Evolutionary conservation across 2,888 invertebrate species (phyloP).

Genomic region (Stomorhina lunata): DNA sequence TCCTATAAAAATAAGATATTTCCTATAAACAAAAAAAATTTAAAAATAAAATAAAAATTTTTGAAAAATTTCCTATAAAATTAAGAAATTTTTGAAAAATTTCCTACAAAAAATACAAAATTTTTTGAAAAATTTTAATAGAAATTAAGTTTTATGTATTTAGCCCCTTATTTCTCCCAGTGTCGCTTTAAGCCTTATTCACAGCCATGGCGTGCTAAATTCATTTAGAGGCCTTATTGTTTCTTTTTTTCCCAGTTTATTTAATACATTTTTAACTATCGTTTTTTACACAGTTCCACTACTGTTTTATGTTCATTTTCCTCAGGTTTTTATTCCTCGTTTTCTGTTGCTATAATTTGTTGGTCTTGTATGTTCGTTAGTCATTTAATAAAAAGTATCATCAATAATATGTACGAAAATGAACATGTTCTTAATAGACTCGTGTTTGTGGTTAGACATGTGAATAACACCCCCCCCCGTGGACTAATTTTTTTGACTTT

Average conservation of each 20-base stretch:
- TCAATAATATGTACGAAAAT: slow-evolving; percentile 63
- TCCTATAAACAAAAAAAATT: too few relatives aligned
- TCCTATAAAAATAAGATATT: too few relatives aligned
- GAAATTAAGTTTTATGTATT: too few relatives aligned
- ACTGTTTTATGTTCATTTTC: slow-evolving; percentile 40
- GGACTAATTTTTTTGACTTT: background rate
- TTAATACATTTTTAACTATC: slow-evolving; percentile 26
- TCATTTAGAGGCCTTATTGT: slow-evolving; percentile 61
- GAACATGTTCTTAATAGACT: slow-evolving; percentile 61
- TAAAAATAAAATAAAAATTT: too few relatives aligned
- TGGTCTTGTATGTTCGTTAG: slow-evolving; percentile 37
- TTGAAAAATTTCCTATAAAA: too few relatives aligned
- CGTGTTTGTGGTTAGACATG: slow-evolving; percentile 60
- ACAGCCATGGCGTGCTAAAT: slow-evolving; percentile 52
- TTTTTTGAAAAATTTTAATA: too few relatives aligned
- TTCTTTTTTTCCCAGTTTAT: background rate
- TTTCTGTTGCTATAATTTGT: slow-evolving; percentile 32
- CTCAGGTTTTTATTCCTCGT: background rate
- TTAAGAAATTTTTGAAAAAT: too few relatives aligned
- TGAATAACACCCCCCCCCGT: slow-evolving; percentile 47
- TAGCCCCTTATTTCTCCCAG: slow-evolving; percentile 9
- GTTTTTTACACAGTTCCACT: slow-evolving; percentile 37
- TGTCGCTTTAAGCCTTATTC: slow-evolving; percentile 4
- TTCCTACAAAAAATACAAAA: too few relatives aligned
- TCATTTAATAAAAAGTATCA: slow-evolving; percentile 61